phyloP scores from a whole-genome alignment of 2,113 vertebrate species.

The Colinus virginianus region DNA sequence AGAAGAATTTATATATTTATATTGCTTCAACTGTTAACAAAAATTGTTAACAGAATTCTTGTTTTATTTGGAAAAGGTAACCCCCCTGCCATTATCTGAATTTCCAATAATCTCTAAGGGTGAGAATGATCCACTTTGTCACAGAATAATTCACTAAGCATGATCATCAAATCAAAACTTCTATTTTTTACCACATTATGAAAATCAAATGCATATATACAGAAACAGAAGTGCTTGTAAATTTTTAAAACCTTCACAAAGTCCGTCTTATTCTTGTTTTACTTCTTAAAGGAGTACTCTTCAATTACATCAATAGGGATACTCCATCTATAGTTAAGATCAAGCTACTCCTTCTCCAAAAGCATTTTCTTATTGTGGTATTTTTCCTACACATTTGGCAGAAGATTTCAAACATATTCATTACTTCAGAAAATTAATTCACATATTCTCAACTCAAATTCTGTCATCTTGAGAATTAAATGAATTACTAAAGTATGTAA shows the following conservation, averaged over 20 bases:
- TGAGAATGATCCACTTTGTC: neutral
- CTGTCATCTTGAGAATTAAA: neutral
- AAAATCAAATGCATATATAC: neutral
- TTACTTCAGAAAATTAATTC: slow-evolving; percentile 5
- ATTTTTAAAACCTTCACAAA: neutral
- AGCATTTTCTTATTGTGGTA: neutral
- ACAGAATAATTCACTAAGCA: neutral
- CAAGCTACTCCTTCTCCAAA: neutral
- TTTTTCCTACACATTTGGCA: neutral
- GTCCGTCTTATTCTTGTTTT: neutral
- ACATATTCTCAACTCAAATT: neutral
- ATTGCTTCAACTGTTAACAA: neutral
- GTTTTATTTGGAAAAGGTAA: neutral
- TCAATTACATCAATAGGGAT: neutral
- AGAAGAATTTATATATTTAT: neutral
- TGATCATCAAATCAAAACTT: neutral
- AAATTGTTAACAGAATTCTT: neutral
- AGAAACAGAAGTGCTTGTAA: neutral
- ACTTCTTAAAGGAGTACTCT: neutral
- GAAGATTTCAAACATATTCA: neutral
- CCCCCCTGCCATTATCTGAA: accelerated
- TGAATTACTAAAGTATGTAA: neutral
- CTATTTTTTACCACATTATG: neutral
- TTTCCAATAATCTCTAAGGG: neutral
- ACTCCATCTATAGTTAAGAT: neutral